phyloP scores from a whole-genome alignment of 2,888 invertebrate genomes.

The Lasioglossum zephyrum region DNA sequence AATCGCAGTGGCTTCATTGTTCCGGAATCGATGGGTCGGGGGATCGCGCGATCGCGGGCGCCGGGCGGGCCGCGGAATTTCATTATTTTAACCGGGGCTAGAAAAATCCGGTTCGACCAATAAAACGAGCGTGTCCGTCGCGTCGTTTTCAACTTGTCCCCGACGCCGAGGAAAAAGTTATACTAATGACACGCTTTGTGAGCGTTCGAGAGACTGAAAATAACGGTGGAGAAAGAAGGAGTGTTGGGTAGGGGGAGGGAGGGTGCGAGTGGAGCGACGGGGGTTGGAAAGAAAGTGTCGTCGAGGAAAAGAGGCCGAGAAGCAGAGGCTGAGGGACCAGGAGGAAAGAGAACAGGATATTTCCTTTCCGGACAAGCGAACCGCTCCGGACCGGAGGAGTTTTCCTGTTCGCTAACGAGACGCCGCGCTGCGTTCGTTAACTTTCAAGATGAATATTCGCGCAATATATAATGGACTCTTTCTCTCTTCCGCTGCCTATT shows the following conservation, averaged over 20 bases:
- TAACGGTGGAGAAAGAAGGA: neutral
- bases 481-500: conserved; percentile 38
- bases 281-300: neutral
- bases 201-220: conserved; percentile 33
- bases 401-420: conserved; percentile 71
- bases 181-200: conserved; percentile 64
- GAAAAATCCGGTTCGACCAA: conserved; percentile 26
- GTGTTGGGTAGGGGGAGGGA: too few species aligned
- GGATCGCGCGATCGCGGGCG: conserved; percentile 21
- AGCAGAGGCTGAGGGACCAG: neutral
- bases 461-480: conserved; percentile 54
- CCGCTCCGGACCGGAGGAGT: conserved; percentile 56
- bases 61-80: conserved; percentile 26
- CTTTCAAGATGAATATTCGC: conserved; percentile 69
- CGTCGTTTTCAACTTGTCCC: conserved; percentile 29
- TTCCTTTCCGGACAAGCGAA: conserved; percentile 61
- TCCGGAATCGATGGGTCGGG: conserved; percentile 8
- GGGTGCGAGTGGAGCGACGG: neutral
- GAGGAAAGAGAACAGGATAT: conserved; percentile 47
- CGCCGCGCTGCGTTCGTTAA: conserved; percentile 69
- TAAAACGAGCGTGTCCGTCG: neutral
- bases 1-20: conserved; percentile 12
- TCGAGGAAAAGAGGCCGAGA: neutral
- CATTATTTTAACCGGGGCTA: conserved; percentile 40
- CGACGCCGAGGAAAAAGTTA: conserved; percentile 43